These are phyloP conservation scores for Galeopterus variegatus DNA, from an alignment of 2,113 vertebrate genomes.

Conservation along the genomic window DNA sequence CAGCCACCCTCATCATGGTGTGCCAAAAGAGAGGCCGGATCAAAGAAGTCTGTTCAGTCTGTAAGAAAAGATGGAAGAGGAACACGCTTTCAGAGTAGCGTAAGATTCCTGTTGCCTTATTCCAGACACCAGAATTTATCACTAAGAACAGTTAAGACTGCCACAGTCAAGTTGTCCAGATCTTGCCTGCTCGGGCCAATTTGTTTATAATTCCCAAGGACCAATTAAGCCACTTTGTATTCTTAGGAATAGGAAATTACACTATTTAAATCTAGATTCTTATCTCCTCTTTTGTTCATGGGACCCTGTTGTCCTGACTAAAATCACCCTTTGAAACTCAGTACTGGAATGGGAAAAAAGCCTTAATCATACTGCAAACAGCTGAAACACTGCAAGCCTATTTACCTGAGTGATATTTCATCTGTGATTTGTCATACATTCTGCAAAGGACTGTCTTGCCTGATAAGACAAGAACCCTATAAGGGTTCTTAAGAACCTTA, in stretches of 20 bases:
- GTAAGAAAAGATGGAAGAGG: neutral
- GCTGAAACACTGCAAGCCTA: neutral
- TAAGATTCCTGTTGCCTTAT: neutral
- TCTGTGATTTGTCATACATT: neutral
- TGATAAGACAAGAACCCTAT: neutral
- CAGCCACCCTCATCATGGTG: neutral
- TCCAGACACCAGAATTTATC: neutral
- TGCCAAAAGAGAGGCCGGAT: neutral
- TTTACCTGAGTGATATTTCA: neutral
- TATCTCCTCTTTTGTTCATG: neutral
- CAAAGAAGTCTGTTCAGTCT: neutral
- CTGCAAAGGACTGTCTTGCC: neutral
- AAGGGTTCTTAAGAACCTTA: no score
- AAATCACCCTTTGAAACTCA: neutral
- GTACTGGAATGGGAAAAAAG: neutral
- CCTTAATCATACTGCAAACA: neutral
- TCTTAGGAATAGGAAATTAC: neutral
- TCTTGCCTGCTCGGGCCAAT: neutral
- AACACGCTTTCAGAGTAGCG: neutral
- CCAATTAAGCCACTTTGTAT: neutral
- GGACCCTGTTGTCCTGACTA: neutral
- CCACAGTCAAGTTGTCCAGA: neutral
- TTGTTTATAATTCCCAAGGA: neutral
- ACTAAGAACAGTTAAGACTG: neutral
- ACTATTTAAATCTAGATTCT: neutral